A percentile compares a stretch with the other conserved stretches of the same genome.
Conservation (phyloP, 53 echinoderm and acorn worm genomes). For the Antedon mediterranea region DNA sequence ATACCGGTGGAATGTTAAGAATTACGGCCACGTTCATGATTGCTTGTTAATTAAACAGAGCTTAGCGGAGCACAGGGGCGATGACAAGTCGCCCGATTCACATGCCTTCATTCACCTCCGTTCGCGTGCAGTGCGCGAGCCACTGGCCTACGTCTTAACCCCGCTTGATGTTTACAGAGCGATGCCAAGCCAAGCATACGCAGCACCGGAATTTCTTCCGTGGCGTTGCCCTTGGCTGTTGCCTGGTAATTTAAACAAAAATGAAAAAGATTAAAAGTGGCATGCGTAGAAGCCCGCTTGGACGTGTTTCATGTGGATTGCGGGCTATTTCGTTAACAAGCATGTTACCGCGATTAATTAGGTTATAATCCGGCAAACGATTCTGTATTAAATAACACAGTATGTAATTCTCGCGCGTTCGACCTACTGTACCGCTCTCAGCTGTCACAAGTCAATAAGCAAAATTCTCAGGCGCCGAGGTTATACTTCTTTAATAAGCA, state of each 20-base stretch:
- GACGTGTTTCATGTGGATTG: background rate
- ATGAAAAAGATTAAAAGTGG: background rate
- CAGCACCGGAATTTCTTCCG: background rate
- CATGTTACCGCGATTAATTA: background rate
- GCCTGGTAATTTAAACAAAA: background rate
- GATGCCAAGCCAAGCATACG: too few species aligned
- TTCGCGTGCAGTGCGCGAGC: constrained; percentile 1
- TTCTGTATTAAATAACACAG: background rate
- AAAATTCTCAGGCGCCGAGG: background rate
- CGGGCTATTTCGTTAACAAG: background rate
- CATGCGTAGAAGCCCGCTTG: background rate
- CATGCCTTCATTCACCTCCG: background rate
- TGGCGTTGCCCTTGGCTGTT: background rate
- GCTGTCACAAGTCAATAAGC: background rate
- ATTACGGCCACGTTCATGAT: background rate
- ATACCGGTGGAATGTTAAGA: background rate
- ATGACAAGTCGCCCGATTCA: background rate
- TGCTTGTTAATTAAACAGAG: background rate
- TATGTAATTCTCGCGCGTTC: background rate
- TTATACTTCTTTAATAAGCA: background rate
- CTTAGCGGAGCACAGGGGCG: background rate
- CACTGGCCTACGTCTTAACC: background rate
- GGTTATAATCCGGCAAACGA: background rate
- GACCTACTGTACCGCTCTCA: background rate
- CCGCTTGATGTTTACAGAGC: background rate